phyloP scores from a whole-genome alignment of 2,797 vertebrate genomes.

The Ctenopoma kingsleyae region DNA sequence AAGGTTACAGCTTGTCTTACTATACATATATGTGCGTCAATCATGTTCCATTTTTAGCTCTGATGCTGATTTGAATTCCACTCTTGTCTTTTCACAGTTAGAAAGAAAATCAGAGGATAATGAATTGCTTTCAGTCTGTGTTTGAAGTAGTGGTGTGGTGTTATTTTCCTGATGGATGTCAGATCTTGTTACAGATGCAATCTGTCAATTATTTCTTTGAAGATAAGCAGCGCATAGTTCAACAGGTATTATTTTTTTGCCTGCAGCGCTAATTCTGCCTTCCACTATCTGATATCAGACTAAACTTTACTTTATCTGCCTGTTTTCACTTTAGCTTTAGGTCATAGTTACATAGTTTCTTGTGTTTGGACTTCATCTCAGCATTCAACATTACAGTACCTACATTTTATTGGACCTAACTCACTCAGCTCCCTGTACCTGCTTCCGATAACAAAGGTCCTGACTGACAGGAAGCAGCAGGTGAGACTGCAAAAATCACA shows the following conservation, averaged over 20 bases:
- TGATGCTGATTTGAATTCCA: conserved; percentile 22
- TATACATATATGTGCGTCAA: conserved; percentile 27
- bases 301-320: background rate
- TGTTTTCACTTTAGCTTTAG: background rate
- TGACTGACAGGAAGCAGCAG: no score
- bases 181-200: conserved; percentile 31
- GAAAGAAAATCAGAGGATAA: conserved; percentile 42
- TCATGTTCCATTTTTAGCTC: conserved; percentile 66
- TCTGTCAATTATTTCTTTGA: conserved; percentile 45
- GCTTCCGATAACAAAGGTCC: no score
- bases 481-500: no score
- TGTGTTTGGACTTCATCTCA: no score
- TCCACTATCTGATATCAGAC: background rate
- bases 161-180: conserved; percentile 39
- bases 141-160: conserved; percentile 26
- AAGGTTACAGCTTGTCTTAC: conserved; percentile 23
- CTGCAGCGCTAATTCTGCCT: background rate
- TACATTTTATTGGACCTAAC: no score
- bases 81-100: conserved; percentile 17
- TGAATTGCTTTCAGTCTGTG: conserved; percentile 36
- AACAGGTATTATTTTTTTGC: conserved; percentile 24
- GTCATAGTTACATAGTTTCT: no score
- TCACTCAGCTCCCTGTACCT: no score
- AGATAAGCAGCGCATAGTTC: conserved; percentile 27
- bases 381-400: no score